Evolutionary conservation across 2,113 vertebrate genomes (phyloP).

Genomic region (Sylvia atricapilla): DNA sequence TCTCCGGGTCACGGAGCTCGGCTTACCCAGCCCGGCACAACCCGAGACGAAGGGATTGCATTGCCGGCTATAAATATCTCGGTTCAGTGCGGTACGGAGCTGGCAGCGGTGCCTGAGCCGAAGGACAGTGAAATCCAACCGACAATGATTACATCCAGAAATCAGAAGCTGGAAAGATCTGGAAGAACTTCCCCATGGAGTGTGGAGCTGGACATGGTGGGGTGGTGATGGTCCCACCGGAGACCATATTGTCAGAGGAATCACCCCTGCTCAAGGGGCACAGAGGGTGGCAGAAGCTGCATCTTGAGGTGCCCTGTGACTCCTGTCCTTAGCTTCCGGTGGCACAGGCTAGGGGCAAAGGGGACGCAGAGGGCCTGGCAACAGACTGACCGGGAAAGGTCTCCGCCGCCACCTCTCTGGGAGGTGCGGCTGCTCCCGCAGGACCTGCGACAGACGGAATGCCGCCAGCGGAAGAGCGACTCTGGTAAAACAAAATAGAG

Average conservation of each 20-base stretch:
- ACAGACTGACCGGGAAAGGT: neutral
- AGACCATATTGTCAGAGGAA: neutral
- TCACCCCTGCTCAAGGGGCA: rapidly evolving
- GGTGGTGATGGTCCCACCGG: neutral
- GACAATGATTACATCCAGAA: neutral
- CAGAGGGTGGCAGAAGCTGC: neutral
- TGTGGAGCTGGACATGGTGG: too few relatives aligned
- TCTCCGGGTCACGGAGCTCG: rapidly evolving
- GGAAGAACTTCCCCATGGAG: neutral
- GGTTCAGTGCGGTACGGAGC: rapidly evolving
- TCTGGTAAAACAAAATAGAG: too few relatives aligned
- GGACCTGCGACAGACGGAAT: neutral
- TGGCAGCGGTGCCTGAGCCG: neutral
- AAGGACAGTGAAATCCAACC: neutral
- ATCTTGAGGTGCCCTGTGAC: too few relatives aligned
- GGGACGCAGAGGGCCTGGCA: neutral
- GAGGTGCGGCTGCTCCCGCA: neutral
- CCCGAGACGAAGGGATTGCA: neutral
- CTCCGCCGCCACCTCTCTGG: neutral
- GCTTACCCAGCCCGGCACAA: neutral
- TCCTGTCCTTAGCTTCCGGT: neutral
- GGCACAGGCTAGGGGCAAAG: neutral
- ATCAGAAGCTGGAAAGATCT: neutral
- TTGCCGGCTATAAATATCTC: neutral
- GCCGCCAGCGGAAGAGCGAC: too few relatives aligned